A percentile compares a stretch with the other conserved stretches of the same genome.
Conservation (phyloP, 2,797 vertebrate species). For the Halcyon smyrnensis region DNA sequence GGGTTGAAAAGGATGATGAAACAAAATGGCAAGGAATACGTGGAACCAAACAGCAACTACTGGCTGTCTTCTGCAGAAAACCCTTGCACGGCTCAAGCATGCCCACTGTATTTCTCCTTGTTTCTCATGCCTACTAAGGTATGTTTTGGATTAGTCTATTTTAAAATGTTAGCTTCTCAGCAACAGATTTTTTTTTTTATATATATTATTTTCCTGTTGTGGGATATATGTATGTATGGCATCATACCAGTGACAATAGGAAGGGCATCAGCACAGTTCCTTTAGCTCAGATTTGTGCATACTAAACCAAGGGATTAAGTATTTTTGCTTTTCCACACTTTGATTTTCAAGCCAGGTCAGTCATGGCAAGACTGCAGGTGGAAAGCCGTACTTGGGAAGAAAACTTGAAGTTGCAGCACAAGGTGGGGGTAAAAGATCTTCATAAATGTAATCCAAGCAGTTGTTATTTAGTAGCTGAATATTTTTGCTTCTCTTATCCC, state of each 20-base stretch:
- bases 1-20: neutral
- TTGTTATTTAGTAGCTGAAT: conserved; percentile 31
- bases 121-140: neutral
- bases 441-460: conserved; percentile 17
- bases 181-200: neutral
- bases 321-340: neutral
- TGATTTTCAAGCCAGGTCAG: conserved; percentile 19
- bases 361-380: neutral
- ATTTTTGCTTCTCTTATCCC: conserved; percentile 28
- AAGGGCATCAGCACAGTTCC: neutral
- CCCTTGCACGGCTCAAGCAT: neutral
- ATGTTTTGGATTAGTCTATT: neutral
- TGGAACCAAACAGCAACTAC: neutral
- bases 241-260: neutral
- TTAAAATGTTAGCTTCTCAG: neutral
- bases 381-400: neutral
- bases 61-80: neutral
- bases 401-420: neutral
- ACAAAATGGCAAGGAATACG: neutral
- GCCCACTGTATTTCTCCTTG: neutral
- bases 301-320: neutral
- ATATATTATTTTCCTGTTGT: neutral
- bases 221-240: neutral
- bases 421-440: neutral
- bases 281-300: neutral